A percentile compares a stretch with the other conserved stretches of the same genome.
phyloP scores from a whole-genome alignment of 2,888 invertebrate species.

The Fabriciana adippe region DNA sequence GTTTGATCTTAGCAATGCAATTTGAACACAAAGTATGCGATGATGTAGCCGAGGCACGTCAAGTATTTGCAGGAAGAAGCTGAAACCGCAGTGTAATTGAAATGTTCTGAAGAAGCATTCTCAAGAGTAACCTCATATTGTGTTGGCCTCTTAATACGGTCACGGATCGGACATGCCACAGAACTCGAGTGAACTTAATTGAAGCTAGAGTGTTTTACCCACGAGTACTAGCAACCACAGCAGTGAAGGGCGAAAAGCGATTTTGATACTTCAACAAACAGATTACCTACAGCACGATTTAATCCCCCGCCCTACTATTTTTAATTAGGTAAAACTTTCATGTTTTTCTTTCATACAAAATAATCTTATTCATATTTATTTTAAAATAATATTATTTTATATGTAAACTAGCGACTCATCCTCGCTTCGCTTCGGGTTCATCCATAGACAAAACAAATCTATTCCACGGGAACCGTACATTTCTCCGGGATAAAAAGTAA shows the following conservation, averaged over 20 bases:
- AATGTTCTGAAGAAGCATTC: conserved; percentile 35
- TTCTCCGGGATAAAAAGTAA: too few species aligned
- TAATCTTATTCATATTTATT: too few species aligned
- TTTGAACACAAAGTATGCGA: conserved; percentile 3
- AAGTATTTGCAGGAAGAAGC: conserved; percentile 27
- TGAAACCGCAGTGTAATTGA: conserved; percentile 35
- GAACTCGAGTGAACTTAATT: conserved; percentile 33
- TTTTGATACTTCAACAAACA: not conserved
- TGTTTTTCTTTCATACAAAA: too few species aligned
- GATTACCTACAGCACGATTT: too few species aligned
- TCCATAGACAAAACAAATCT: too few species aligned
- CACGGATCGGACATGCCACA: conserved; percentile 36
- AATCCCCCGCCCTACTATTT: too few species aligned
- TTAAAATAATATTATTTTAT: too few species aligned
- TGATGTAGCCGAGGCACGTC: not conserved
- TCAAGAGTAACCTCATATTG: conserved; percentile 33
- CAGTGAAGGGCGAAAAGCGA: conserved; percentile 1
- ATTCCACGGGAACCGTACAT: too few species aligned
- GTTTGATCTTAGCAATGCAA: not conserved
- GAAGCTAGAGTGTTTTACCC: conserved; percentile 19
- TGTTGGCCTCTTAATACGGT: conserved; percentile 36
- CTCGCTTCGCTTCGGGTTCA: too few species aligned
- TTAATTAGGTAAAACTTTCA: too few species aligned
- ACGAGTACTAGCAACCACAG: conserved; percentile 3
- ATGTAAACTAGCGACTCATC: too few species aligned